These are phyloP conservation scores for Pycnomerus fuliginosus DNA, from an alignment of 2,888 invertebrate genomes.

Conservation along the genomic window DNA sequence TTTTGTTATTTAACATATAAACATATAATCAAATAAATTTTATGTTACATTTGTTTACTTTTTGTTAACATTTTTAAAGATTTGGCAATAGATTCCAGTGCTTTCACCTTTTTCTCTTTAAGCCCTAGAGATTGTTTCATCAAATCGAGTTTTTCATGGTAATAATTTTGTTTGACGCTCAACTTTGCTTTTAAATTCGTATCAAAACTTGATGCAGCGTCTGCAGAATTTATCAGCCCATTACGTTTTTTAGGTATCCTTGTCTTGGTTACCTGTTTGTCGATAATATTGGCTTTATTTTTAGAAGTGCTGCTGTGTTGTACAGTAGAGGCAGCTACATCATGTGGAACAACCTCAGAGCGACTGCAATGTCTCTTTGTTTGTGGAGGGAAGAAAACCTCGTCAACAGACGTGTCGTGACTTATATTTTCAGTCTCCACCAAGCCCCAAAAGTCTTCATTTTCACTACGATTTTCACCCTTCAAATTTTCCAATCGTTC, in stretches of 20 bases:
- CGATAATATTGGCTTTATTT: no score
- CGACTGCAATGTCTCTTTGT: no score
- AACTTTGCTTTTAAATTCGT: constrained; percentile 1
- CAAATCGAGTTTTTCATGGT: background rate
- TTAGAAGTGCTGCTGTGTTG: no score
- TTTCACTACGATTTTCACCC: background rate
- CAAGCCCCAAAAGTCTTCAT: background rate
- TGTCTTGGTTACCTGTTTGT: background rate
- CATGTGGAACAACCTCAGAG: no score
- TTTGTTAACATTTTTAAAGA: background rate
- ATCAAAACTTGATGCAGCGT: background rate
- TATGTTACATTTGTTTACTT: background rate
- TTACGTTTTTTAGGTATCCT: background rate
- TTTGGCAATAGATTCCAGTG: background rate
- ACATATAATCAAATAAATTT: background rate
- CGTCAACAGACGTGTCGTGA: background rate
- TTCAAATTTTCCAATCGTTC: background rate
- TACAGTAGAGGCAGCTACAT: no score
- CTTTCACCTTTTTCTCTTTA: background rate
- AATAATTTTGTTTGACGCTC: background rate
- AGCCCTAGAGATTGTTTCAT: no score
- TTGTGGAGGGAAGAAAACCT: background rate
- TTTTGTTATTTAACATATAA: constrained; percentile 1
- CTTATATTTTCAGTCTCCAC: background rate
- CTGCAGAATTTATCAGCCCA: background rate